Base-by-base conservation (phyloP, 35 echinoderm and acorn worm species). In the Apostichopus parvimensis region DNA sequence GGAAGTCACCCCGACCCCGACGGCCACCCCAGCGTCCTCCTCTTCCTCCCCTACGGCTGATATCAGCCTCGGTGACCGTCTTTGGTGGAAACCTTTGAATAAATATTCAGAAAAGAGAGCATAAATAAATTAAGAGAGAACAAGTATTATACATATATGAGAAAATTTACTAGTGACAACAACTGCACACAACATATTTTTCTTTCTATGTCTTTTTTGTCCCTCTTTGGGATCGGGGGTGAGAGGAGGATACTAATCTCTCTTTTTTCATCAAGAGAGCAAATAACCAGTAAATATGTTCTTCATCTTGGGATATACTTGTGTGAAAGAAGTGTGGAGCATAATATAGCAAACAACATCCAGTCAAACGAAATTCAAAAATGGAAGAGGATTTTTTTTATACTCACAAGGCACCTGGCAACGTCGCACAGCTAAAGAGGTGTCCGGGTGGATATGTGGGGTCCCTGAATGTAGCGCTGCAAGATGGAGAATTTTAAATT, bases 321-420 rank as follows among this genome's bases (percentile, higher is more conserved):
- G 26, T 28, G 26, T 28, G 26, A 28, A 28, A 28, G 26, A 28
- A 28, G 26, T 28, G 26, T 28, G 26, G 26, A 28, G 26, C 26
- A 28, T 28, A 28, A 28, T 28, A 28, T 1, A 28, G 26, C 26
- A 28, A 28, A 28, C 26, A 28, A 28, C 26, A 28, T 28, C 26
- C 26, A 28, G 26, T 28, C 26, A 28, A 28, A 28, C 1, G 26
- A 28, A 28, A 28, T 28, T 28, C 26, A 28, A 28, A 28, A 1
- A 28, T 28, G 26, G 26, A 28, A 28, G 26, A 28, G 26, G 26
- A 28, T 28, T 28, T 28, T 28, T 5, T 61, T 25, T 5, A 87
- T 87, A 95, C 97, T 95, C 80, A 98, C 97, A 92, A 91, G 18
- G 97, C 97, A 83, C 94, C 94, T 17, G 97, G 94, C 23, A 98